Base-by-base conservation (phyloP, 2,113 vertebrate species). In the Pseudopipra pipra region DNA sequence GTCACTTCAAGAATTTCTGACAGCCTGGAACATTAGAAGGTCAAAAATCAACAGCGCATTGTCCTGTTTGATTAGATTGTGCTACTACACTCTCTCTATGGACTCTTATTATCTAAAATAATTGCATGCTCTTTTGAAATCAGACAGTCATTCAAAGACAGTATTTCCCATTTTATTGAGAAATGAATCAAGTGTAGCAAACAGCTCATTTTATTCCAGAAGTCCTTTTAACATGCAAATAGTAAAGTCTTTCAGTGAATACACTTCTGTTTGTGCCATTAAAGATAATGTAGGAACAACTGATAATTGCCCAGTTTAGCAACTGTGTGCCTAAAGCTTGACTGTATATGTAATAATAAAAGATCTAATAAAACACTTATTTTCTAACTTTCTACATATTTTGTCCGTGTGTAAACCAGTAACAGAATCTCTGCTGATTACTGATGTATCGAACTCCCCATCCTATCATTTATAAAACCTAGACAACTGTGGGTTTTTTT, bases 1-100 rank as follows among this genome's bases (percentile, higher is more conserved):
- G 90, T 97, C 90, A 96, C 84, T 96, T 97, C 14, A 22, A 90
- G 94, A 84, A 92, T 93, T 92, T 96, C 68, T 97, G 97, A 94
- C 90, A 96, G 56, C 85, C 74, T 88, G 93, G 46, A 93, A 92
- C 17, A 82, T 94, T 75, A 95, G 92, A 96, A 97, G 89, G 96
- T 97, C 94, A 97, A 89, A 97, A 96, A 94, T 94, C 92, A 96
- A 75, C 93, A 88, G 28, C 30, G 55, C 25, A 58, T 90, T 97
- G 63, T 95, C 80, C 83, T 93, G 13, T 95, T 67, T 90, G 68
- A 63, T 70, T 87, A 89, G 68, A 84, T 8, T 24, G 59, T 84
- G 73, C 82, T 79, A 67, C 89, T 87, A 81, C 55, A 75, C 59
- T 65, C 82, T 75, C 55, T 89, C 27, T 73, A 23, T 55, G 72